Conservation (phyloP, 2,113 vertebrate genomes). For the Trachemys scripta region DNA sequence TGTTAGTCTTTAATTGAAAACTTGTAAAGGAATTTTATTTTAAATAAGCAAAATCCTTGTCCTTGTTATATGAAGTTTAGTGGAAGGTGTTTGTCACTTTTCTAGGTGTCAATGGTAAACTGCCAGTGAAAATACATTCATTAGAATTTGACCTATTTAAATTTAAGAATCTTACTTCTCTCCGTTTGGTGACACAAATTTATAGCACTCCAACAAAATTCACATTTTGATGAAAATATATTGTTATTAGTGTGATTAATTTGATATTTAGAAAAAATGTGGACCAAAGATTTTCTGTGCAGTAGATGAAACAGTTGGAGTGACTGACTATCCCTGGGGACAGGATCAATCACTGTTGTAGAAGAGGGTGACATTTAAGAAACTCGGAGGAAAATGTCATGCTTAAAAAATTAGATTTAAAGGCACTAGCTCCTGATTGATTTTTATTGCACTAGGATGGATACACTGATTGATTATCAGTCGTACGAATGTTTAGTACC, state of each 20-base stretch:
- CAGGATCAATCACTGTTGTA: conserved; percentile 84
- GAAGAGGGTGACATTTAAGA: conserved; percentile 87
- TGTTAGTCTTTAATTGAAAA: conserved; percentile 63
- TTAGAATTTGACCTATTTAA: not conserved
- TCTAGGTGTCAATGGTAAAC: not conserved
- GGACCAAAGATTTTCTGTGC: conserved; percentile 59
- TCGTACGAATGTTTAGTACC: conserved; percentile 82
- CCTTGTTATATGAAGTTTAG: not conserved
- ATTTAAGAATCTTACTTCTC: rapidly evolving
- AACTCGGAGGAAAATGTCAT: conserved; percentile 87
- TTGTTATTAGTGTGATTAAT: conserved; percentile 74
- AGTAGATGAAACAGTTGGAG: conserved; percentile 80
- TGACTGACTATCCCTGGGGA: conserved; percentile 82
- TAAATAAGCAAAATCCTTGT: conserved; percentile 59
- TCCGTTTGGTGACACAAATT: conserved; percentile 25
- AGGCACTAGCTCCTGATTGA: conserved; percentile 83
- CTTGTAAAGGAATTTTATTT: conserved; percentile 63
- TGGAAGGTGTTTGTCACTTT: conserved; percentile 13
- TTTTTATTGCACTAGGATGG: conserved; percentile 84
- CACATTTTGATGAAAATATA: conserved; percentile 63
- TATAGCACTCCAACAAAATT: conserved; percentile 34
- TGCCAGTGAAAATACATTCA: not conserved
- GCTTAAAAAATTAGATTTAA: conserved; percentile 90
- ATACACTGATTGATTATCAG: conserved; percentile 84
- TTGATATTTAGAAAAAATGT: conserved; percentile 68